phyloP scores from a whole-genome alignment of 2,113 vertebrate species.

The Turdus rufiventris region DNA sequence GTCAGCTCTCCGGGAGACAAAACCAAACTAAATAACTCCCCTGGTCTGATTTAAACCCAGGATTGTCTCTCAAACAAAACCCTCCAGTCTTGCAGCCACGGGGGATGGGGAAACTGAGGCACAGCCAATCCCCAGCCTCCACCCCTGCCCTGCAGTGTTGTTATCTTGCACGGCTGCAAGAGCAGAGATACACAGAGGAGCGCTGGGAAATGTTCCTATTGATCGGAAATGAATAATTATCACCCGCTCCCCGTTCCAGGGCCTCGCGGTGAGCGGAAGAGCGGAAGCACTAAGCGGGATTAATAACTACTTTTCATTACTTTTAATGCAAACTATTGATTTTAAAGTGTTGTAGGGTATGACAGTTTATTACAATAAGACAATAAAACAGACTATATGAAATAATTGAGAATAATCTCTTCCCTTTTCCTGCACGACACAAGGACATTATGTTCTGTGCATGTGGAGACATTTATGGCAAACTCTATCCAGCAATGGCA shows the following conservation, averaged over 20 bases:
- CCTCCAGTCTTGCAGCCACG: rapidly evolving
- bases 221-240: constrained; percentile 76
- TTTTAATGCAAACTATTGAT: constrained; percentile 84
- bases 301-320: constrained; percentile 78
- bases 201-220: constrained; percentile 67
- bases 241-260: constrained; percentile 44
- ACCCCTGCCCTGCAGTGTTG: neutral
- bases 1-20: neutral
- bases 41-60: neutral
- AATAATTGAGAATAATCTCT: constrained; percentile 83
- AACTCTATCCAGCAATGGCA: constrained; percentile 74
- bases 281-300: constrained; percentile 73
- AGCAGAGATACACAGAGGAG: neutral
- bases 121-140: neutral
- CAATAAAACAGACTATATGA: constrained; percentile 79
- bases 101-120: neutral
- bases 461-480: constrained; percentile 76
- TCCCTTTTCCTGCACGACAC: constrained; percentile 55
- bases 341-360: constrained; percentile 75
- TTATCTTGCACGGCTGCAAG: neutral
- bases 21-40: neutral
- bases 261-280: constrained; percentile 65
- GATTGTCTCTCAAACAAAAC: neutral
- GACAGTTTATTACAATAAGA: constrained; percentile 79
- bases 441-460: constrained; percentile 68